A percentile compares a stretch with the other conserved stretches of the same genome.
Conservation (phyloP, 2,113 vertebrate species). For the Strix aluco region DNA sequence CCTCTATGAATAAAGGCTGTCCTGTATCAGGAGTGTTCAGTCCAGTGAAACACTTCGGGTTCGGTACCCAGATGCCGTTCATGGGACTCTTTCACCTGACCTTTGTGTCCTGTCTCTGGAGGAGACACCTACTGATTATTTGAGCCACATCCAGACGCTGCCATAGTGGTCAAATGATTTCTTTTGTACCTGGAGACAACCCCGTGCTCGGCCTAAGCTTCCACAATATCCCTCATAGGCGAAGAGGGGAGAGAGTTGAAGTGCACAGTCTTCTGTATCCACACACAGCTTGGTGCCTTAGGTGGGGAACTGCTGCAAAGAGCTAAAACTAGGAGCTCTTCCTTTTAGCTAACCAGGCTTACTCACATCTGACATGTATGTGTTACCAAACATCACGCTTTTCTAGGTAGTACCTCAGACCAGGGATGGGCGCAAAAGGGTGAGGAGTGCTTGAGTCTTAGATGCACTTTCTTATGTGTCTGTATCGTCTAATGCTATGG, state of each 20-base stretch:
- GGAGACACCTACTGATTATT: background rate
- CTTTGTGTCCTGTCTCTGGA: background rate
- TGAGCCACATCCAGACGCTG: background rate
- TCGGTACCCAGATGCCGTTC: background rate
- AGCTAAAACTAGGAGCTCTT: background rate
- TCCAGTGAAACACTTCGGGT: background rate
- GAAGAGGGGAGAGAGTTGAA: background rate
- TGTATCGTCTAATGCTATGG: background rate
- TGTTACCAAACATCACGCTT: background rate
- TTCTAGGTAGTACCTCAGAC: background rate
- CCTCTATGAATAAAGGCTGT: background rate
- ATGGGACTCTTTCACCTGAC: background rate
- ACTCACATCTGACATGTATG: background rate
- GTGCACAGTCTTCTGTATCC: accelerated
- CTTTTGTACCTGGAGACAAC: background rate
- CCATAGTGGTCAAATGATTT: background rate
- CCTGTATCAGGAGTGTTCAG: background rate
- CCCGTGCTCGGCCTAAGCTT: background rate
- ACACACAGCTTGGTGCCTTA: background rate
- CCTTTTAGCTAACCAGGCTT: background rate
- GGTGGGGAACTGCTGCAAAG: background rate
- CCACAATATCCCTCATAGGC: background rate
- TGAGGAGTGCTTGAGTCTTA: background rate
- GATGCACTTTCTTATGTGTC: background rate
- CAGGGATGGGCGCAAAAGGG: background rate